phyloP scores from a whole-genome alignment of 2,888 invertebrate genomes.

The Halictus quadricinctus region DNA sequence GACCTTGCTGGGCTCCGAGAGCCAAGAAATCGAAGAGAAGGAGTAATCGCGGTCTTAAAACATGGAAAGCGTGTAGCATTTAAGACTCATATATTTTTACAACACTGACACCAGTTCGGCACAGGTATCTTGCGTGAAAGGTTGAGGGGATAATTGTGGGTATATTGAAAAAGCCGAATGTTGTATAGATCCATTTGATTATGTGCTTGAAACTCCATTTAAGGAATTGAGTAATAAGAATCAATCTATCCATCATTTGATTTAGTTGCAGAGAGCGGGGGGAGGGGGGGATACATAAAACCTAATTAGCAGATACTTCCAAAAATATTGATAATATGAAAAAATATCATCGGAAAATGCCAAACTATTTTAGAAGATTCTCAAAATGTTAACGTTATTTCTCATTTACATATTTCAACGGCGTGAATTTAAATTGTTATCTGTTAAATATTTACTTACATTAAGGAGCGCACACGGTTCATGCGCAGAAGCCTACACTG shows the following conservation, averaged over 20 bases:
- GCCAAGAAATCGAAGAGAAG: conserved; percentile 71
- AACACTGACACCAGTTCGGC: conserved; percentile 56
- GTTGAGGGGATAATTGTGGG: conserved; percentile 16
- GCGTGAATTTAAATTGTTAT: neutral
- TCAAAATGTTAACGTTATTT: neutral
- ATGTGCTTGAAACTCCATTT: conserved; percentile 11
- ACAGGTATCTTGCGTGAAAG: conserved; percentile 52
- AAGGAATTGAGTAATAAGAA: conserved; percentile 35
- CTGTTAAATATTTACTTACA: neutral
- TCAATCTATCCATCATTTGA: neutral
- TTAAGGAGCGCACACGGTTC: neutral
- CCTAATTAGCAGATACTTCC: conserved; percentile 1
- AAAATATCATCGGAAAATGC: neutral
- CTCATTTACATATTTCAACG: neutral
- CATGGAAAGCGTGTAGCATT: conserved; percentile 46
- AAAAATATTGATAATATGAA: neutral
- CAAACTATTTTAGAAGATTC: neutral
- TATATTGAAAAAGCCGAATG: conserved; percentile 1
- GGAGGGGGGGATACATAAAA: neutral
- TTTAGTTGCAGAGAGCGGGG: neutral
- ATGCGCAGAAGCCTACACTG: neutral
- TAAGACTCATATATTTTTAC: conserved; percentile 70
- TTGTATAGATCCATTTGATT: conserved; percentile 19
- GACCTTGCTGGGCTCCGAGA: conserved; percentile 72
- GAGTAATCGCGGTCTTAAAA: conserved; percentile 66